Percentiles rank a stretch among this genome's conserved stretches.
phyloP scores from a whole-genome alignment of 2,797 vertebrate species.

The Parambassis ranga region DNA sequence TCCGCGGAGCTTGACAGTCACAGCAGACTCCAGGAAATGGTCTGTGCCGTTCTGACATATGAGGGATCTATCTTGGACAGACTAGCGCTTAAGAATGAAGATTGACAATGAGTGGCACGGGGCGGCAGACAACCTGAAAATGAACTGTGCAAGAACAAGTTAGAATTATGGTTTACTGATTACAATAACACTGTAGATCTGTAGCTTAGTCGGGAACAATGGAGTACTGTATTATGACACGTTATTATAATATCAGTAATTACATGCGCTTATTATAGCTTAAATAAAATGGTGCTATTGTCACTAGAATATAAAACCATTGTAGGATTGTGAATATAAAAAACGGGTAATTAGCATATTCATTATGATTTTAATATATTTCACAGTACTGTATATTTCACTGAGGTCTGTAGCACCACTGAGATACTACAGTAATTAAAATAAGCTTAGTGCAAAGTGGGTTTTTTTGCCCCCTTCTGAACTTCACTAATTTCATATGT shows the following conservation, averaged over 20 bases:
- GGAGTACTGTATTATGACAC: slow-evolving; percentile 11
- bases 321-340: slow-evolving; percentile 49
- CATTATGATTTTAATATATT: slow-evolving; percentile 63
- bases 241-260: slow-evolving; percentile 51
- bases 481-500: slow-evolving; percentile 15
- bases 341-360: slow-evolving; percentile 64
- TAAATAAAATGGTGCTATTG: slow-evolving; percentile 44
- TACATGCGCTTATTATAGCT: slow-evolving; percentile 49
- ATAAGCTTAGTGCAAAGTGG: slow-evolving; percentile 39
- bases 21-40: slow-evolving; percentile 57
- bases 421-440: slow-evolving; percentile 58
- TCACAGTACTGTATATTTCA: slow-evolving; percentile 50
- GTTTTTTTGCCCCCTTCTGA: slow-evolving; percentile 1
- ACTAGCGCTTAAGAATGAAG: slow-evolving; percentile 42
- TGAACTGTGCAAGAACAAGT: not conserved
- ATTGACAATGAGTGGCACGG: slow-evolving; percentile 35
- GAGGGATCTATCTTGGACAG: slow-evolving; percentile 51
- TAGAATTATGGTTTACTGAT: slow-evolving; percentile 13
- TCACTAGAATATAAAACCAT: slow-evolving; percentile 52
- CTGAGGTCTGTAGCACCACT: slow-evolving; percentile 16
- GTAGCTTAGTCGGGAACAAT: slow-evolving; percentile 5
- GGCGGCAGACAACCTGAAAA: slow-evolving; percentile 10
- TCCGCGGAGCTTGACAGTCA: slow-evolving; percentile 56
- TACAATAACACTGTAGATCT: not conserved
- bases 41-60: slow-evolving; percentile 56